Evolutionary conservation across 1,140 invertebrate species (phyloP).

Genomic region (Dendroctonus valens): DNA sequence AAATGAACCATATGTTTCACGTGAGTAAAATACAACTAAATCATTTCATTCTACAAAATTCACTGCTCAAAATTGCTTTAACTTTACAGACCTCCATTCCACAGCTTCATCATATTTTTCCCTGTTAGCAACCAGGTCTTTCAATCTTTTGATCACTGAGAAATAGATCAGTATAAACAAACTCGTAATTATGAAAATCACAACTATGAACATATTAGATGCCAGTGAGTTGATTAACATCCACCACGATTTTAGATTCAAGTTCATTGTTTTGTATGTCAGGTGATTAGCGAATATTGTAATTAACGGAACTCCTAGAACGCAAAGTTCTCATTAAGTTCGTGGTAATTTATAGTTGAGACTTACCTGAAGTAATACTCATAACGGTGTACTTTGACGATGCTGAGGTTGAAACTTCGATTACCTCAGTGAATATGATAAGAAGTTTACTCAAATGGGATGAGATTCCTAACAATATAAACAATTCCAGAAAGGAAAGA

Average conservation of each 20-base stretch:
- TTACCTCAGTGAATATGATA: constrained; percentile 59
- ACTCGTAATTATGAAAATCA: constrained; percentile 54
- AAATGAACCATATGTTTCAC: too few species aligned
- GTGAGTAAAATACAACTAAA: too few species aligned
- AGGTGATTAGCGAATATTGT: constrained; percentile 59
- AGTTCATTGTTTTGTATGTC: constrained; percentile 56
- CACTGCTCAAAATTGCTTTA: too few species aligned
- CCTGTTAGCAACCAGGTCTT: constrained; percentile 29
- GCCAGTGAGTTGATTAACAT: constrained; percentile 55
- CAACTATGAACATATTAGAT: constrained; percentile 59
- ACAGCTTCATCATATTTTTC: constrained; percentile 34
- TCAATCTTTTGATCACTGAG: constrained; percentile 54
- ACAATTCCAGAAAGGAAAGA: constrained; percentile 54
- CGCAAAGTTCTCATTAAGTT: too few species aligned
- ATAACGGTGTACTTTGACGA: constrained; percentile 58
- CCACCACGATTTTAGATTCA: constrained; percentile 59
- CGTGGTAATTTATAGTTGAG: too few species aligned
- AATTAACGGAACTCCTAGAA: constrained; percentile 56
- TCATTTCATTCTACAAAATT: too few species aligned
- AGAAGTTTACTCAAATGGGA: constrained; percentile 59
- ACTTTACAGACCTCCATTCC: constrained; percentile 27
- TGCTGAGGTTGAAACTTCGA: constrained; percentile 52
- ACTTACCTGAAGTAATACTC: constrained; percentile 58
- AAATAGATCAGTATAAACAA: constrained; percentile 57
- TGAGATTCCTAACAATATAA: constrained; percentile 57